phyloP scores from a whole-genome alignment of 1,140 invertebrate species.

The Anadara kagoshimensis region DNA sequence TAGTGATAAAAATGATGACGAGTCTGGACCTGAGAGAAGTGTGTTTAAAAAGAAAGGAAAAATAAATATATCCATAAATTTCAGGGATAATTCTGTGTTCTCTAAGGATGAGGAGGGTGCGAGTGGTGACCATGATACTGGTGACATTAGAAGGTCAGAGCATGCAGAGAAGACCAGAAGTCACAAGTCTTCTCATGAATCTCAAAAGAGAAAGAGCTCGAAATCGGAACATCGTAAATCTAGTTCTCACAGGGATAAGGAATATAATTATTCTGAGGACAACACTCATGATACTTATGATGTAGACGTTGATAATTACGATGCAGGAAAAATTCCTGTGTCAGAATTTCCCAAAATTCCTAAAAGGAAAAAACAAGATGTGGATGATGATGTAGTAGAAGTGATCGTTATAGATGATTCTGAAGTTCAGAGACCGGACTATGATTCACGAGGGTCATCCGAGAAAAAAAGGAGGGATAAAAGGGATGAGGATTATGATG shows the following conservation, averaged over 20 bases:
- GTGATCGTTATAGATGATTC: no score
- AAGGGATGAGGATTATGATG: background rate
- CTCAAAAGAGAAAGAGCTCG: no score
- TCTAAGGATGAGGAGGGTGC: background rate
- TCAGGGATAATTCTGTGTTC: background rate
- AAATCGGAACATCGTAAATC: no score
- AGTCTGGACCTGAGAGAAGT: slow-evolving; percentile 4
- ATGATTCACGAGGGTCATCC: no score
- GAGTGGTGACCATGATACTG: background rate
- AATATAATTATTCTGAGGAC: no score
- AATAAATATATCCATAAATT: background rate
- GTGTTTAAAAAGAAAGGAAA: slow-evolving; percentile 17
- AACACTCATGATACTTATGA: no score
- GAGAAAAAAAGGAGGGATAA: no score
- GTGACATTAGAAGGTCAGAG: background rate
- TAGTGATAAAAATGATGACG: slow-evolving; percentile 9
- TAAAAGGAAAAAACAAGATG: slow-evolving; percentile 19
- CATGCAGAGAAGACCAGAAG: background rate
- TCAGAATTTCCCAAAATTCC: slow-evolving; percentile 55
- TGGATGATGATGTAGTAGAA: no score
- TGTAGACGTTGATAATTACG: no score
- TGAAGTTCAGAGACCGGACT: no score
- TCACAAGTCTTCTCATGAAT: slow-evolving; percentile 11
- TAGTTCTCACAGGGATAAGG: no score
- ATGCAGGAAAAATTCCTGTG: no score